These are phyloP conservation scores for Allolobophora icterica DNA, from an alignment of 2,888 invertebrate genomes.

Conservation along the genomic window DNA sequence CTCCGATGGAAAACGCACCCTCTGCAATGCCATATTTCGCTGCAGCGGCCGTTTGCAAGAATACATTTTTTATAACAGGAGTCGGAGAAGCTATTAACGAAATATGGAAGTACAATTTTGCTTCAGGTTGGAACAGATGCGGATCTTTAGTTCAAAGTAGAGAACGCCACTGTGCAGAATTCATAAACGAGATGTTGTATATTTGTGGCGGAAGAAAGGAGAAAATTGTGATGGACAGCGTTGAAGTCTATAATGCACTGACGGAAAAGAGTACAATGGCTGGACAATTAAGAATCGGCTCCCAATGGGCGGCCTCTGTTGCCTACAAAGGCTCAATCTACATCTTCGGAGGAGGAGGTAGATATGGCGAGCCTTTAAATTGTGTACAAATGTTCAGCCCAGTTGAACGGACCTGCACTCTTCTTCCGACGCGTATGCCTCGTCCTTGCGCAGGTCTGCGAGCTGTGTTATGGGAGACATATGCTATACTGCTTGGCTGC, in stretches of 20 bases:
- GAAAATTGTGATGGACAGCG: not conserved
- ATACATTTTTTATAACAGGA: not conserved
- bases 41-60: not conserved
- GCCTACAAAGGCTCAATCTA: not conserved
- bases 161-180: not conserved
- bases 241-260: not conserved
- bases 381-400: not conserved
- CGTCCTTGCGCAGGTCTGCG: not conserved
- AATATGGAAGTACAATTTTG: not conserved
- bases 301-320: not conserved
- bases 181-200: not conserved
- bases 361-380: not conserved
- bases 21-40: not conserved
- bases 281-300: not conserved
- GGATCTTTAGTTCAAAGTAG: not conserved
- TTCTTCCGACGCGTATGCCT: not conserved
- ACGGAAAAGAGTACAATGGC: not conserved
- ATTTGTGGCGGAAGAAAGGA: not conserved
- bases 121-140: not conserved
- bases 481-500: not conserved
- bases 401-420: not conserved
- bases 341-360: not conserved
- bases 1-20: not conserved
- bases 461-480: not conserved
- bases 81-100: not conserved